A percentile compares a stretch with the other conserved stretches of the same genome.
These are phyloP conservation scores for Ceratoteleas bidentatus DNA, from an alignment of 1,140 invertebrate genomes.

Conservation along the genomic window DNA sequence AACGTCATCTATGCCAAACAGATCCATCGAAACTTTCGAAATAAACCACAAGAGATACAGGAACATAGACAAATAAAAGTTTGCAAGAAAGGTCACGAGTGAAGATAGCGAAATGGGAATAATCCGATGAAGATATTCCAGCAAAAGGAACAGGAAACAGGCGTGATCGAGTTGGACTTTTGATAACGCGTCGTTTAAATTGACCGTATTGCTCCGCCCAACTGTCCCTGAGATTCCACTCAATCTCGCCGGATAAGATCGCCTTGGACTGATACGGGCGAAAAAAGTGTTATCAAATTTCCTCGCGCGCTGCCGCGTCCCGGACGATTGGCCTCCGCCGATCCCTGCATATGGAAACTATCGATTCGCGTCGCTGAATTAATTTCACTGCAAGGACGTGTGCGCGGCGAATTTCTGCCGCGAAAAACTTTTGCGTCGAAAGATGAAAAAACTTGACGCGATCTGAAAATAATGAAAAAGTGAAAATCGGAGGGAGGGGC, in stretches of 20 bases:
- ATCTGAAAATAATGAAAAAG: no score
- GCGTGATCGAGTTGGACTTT: no score
- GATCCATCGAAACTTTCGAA: no score
- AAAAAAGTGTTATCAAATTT: constrained; percentile 36
- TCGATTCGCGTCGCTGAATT: constrained; percentile 45
- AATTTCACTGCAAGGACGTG: constrained; percentile 31
- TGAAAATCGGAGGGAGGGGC: no score
- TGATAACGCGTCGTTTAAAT: not conserved
- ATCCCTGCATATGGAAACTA: constrained; percentile 47
- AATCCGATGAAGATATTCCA: no score
- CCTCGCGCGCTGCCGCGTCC: constrained; percentile 5
- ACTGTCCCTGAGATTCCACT: constrained; percentile 5
- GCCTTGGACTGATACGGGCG: constrained; percentile 15
- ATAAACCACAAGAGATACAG: no score
- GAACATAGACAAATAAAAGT: no score
- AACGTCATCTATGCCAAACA: no score
- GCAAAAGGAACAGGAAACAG: no score
- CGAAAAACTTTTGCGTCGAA: constrained; percentile 8
- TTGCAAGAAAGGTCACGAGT: no score
- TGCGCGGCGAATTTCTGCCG: not conserved
- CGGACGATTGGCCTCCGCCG: constrained; percentile 29
- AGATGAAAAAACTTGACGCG: not conserved
- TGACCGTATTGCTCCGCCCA: not conserved
- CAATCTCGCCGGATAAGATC: constrained; percentile 27
- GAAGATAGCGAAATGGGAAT: no score